Evolutionary conservation across 2,797 vertebrate genomes (phyloP), one percentile per base, ranked within the genome.

Genomic region (Coranthus polyacanthus): DNA sequence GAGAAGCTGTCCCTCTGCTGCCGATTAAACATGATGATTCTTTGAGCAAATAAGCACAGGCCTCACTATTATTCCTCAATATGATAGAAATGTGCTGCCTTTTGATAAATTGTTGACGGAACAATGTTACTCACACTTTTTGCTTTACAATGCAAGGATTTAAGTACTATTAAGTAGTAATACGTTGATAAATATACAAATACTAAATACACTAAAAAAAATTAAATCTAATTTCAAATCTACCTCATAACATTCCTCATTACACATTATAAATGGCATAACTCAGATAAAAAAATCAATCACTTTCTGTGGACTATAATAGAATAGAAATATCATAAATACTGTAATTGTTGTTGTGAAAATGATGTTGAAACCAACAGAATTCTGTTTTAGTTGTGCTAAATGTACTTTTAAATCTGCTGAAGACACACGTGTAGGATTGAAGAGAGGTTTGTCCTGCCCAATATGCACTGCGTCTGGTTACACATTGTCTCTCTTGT

Each of bases 381-480:
- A 9, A 10, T 45, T 72, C 73, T 34, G n/a, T 65, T 75, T 75
- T 57, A 69, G 65, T 58, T 44, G 21, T 47, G 44, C 66, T 77
- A 51, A 66, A 64, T 85, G 39, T 54, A 32, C 60, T 44, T 65
- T 82, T 65, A 87, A 72, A 74, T 84, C 79, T 81, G 71, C 74
- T 78, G 72, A 85, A 74, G 74, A 75, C 81, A 75, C 73, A 67
- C 42, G 36, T 68, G 38, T 37, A 49, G 50, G 60, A 79, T 79
- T 92, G 86, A 82, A 76, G 52, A 78, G 82, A 86, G 85, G 86
- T 91, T 90, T 85, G 74, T 91, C 83, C 90, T 89, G 83, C 89
- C 95, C 95, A 94, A 94, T 96, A 94, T 94, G 84, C 67, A 82
- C 80, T 88, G 91, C 92, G 89, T 96, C 91, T 80, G 82, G 87